Percentiles rank a stretch among this genome's conserved stretches.
Conservation (phyloP, 1,140 invertebrate species). For the Galleria mellonella region DNA sequence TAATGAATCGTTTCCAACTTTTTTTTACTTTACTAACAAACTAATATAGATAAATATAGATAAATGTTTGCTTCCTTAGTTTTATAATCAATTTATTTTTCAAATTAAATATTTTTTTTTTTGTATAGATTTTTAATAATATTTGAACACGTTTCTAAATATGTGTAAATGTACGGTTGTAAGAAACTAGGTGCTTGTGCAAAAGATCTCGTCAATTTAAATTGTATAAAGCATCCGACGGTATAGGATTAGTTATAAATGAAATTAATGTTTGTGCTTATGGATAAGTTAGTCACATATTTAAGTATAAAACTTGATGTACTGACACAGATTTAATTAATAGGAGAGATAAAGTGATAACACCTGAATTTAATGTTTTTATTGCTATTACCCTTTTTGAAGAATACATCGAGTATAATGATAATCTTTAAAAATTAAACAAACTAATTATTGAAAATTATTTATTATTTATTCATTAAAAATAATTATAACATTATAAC, state of each 20-base stretch:
- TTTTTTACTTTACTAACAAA: no score
- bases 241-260: constrained; percentile 32
- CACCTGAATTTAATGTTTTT: constrained; percentile 23
- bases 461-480: no score
- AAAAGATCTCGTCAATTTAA: constrained; percentile 63
- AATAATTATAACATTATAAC: no score
- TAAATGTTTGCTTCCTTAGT: no score
- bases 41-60: no score
- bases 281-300: constrained; percentile 52
- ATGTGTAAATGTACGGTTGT: constrained; percentile 58
- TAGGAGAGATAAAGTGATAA: constrained; percentile 39
- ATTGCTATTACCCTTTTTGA: constrained; percentile 8
- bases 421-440: no score
- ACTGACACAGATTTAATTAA: constrained; percentile 53
- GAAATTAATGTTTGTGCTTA: constrained; percentile 47
- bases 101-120: no score
- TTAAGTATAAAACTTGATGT: constrained; percentile 56
- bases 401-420: no score
- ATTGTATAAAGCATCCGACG: constrained; percentile 44
- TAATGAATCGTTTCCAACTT: no score
- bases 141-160: not conserved
- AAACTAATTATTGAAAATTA: no score
- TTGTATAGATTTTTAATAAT: no score
- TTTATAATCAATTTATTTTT: no score
- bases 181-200: constrained; percentile 67